phyloP scores from a whole-genome alignment of 2,113 vertebrate genomes.

The Ceratotherium simum region DNA sequence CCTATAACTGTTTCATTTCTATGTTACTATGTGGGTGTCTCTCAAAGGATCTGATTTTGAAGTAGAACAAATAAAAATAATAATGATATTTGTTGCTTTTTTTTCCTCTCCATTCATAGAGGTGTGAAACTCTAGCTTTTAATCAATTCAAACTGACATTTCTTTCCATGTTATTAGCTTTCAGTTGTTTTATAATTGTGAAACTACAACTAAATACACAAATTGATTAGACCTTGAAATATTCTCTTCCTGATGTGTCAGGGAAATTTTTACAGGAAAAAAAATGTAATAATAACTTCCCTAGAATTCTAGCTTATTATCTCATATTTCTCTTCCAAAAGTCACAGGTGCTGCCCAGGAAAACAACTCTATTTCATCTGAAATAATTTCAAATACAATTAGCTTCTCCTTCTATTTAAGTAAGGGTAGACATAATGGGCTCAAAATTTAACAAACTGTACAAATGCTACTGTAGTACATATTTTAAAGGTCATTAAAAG shows the following conservation, averaged over 20 bases:
- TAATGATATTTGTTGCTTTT: conserved; percentile 66
- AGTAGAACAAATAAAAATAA: conserved; percentile 78
- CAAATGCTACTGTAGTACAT: not conserved
- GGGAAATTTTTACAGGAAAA: not conserved
- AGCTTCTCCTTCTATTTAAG: not conserved
- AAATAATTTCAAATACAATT: not conserved
- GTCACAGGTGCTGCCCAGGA: not conserved
- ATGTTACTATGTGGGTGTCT: conserved; percentile 73
- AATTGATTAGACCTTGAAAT: conserved; percentile 65
- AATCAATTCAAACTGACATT: conserved; percentile 76
- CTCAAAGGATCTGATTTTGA: conserved; percentile 78
- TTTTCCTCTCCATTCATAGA: not conserved
- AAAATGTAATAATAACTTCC: not conserved
- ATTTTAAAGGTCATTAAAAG: not conserved
- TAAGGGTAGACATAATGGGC: not conserved
- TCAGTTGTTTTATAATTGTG: conserved; percentile 69
- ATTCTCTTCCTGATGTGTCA: conserved; percentile 50
- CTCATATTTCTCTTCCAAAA: conserved; percentile 3
- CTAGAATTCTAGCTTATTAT: not conserved
- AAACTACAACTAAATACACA: conserved; percentile 69
- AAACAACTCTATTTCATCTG: conserved; percentile 4
- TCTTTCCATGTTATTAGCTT: conserved; percentile 72
- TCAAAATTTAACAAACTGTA: not conserved
- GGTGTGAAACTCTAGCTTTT: conserved; percentile 55
- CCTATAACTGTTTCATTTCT: conserved; percentile 76